A percentile compares a stretch with the other conserved stretches of the same genome.
These are phyloP conservation scores for Drosophila monieri DNA, from an alignment of 2,888 invertebrate species.

Conservation along the genomic window DNA sequence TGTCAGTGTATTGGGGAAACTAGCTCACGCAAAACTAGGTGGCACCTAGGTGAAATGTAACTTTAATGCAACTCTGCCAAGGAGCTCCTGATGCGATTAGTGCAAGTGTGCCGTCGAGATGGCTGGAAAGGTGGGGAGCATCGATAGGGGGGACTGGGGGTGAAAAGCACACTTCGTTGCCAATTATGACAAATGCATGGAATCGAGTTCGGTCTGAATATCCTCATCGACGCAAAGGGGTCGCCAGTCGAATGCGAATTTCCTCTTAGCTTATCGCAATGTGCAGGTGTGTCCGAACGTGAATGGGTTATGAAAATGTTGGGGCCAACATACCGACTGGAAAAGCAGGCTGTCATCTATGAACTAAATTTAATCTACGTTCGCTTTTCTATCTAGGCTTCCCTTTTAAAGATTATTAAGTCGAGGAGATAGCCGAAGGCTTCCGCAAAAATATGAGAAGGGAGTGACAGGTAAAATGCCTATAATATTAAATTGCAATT, in stretches of 20 bases:
- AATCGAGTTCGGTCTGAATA: constrained; percentile 66
- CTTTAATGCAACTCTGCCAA: constrained; percentile 52
- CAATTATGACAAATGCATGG: constrained; percentile 76
- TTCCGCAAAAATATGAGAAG: background rate
- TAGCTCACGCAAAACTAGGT: background rate
- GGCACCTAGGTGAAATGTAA: constrained; percentile 36
- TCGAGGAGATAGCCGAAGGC: background rate
- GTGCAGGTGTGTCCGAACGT: constrained; percentile 44
- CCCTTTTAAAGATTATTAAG: constrained; percentile 39
- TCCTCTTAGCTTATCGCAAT: constrained; percentile 46
- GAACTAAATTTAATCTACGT: constrained; percentile 25
- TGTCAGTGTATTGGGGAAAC: background rate
- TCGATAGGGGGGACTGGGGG: background rate
- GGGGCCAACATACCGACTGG: background rate
- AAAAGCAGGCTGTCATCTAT: background rate
- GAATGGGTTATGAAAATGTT: constrained; percentile 11
- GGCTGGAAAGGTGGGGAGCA: background rate
- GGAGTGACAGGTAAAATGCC: constrained; percentile 3
- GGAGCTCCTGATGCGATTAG: constrained; percentile 36
- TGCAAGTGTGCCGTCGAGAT: constrained; percentile 2
- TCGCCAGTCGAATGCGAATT: constrained; percentile 29
- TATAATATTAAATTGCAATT: constrained; percentile 53
- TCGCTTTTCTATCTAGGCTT: constrained; percentile 12
- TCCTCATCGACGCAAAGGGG: constrained; percentile 52
- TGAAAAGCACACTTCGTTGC: constrained; percentile 16